These are phyloP conservation scores for Cydia strobilella DNA, from an alignment of 1,140 invertebrate genomes.

Conservation along the genomic window DNA sequence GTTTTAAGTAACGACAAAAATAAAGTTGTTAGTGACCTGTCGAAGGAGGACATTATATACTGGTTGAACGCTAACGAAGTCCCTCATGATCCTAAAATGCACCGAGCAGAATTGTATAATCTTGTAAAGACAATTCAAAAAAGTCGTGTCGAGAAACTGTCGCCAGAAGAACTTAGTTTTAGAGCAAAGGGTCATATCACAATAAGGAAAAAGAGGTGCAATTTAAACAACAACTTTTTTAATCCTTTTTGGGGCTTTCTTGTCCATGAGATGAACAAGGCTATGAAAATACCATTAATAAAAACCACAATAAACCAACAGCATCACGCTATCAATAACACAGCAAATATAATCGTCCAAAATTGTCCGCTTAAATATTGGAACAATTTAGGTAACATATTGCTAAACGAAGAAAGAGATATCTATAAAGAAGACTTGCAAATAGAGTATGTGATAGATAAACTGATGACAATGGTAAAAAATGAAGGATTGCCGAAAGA, in stretches of 20 bases:
- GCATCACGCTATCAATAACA: neutral
- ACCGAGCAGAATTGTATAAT: neutral
- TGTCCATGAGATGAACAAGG: neutral
- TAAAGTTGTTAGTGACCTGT: neutral
- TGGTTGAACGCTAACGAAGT: neutral
- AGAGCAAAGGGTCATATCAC: neutral
- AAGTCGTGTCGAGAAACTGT: neutral
- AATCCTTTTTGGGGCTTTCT: neutral
- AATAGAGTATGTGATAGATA: constrained; percentile 34
- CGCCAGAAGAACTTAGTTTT: neutral
- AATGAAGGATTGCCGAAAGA: neutral
- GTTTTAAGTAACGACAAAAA: neutral
- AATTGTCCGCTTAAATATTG: neutral
- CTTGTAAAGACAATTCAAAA: neutral
- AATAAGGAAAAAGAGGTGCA: neutral
- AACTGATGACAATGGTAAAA: constrained; percentile 13
- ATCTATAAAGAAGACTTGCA: constrained; percentile 20
- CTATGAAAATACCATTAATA: neutral
- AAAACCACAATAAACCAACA: neutral
- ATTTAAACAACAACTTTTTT: neutral
- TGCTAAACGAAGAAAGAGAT: neutral
- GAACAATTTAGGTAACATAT: neutral
- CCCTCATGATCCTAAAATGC: neutral
- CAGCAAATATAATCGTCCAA: neutral
- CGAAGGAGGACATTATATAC: neutral